Conservation (phyloP, 1,140 invertebrate genomes). For the Caerostris extrusa region DNA sequence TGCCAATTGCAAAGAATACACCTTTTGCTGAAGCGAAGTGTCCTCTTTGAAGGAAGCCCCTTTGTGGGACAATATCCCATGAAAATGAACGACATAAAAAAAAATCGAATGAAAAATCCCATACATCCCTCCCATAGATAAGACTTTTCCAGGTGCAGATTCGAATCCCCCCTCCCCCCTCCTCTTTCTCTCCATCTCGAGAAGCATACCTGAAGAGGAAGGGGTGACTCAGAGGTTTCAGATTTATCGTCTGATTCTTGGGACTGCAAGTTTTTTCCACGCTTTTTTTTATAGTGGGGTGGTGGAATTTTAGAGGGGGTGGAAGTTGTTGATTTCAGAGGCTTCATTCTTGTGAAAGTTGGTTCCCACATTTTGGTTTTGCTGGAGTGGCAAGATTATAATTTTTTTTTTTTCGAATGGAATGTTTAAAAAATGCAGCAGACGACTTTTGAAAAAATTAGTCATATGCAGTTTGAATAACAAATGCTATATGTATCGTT, state of each 20-base stretch:
- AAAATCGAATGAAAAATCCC: not conserved
- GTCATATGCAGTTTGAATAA: too few relatives aligned
- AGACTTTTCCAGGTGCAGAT: not conserved
- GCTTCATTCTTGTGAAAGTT: too few relatives aligned
- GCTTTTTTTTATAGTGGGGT: not conserved
- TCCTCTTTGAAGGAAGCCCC: not conserved
- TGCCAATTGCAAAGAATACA: not conserved
- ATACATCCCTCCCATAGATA: not conserved
- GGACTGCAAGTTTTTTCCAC: not conserved
- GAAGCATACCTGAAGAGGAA: not conserved
- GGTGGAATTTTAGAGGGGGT: not conserved
- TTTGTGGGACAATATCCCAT: too few relatives aligned
- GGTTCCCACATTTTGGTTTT: too few relatives aligned
- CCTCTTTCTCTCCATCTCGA: not conserved
- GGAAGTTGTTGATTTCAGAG: conserved; percentile 13
- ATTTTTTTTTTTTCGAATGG: too few relatives aligned
- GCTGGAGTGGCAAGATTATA: too few relatives aligned
- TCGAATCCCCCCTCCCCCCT: not conserved
- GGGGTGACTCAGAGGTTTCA: not conserved
- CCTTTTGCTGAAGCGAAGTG: not conserved
- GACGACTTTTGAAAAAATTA: too few relatives aligned
- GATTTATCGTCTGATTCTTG: not conserved
- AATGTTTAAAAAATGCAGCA: too few relatives aligned
- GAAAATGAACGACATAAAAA: not conserved
- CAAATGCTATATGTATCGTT: too few relatives aligned